Conservation (phyloP, 2,888 invertebrate genomes). For the Matsumyia berberina region DNA sequence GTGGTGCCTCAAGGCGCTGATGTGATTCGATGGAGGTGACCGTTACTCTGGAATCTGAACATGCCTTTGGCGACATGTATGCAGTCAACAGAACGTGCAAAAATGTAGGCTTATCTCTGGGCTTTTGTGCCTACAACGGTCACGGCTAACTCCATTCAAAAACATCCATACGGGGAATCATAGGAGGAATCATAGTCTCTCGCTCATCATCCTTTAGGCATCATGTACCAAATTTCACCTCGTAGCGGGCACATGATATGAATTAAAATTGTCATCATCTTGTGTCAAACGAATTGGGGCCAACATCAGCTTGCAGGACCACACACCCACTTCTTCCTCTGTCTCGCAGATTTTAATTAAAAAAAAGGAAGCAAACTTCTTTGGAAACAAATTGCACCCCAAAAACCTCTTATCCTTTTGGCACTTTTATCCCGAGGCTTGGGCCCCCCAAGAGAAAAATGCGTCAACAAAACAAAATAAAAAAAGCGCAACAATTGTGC, state of each 20-base stretch:
- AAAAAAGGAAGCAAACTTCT: conserved; percentile 12
- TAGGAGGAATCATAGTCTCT: too few relatives aligned
- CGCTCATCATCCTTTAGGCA: too few relatives aligned
- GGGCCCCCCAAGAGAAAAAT: conserved; percentile 24
- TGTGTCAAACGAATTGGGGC: background rate
- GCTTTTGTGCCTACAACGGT: too few relatives aligned
- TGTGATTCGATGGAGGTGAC: too few relatives aligned
- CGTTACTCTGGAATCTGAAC: too few relatives aligned
- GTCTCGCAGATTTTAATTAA: conserved; percentile 32
- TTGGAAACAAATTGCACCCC: conserved; percentile 41
- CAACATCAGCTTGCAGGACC: conserved; percentile 12
- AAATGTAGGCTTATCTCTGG: too few relatives aligned
- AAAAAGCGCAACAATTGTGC: conserved; percentile 68
- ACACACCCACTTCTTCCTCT: conserved; percentile 8
- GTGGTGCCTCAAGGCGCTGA: too few relatives aligned
- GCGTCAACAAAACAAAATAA: background rate
- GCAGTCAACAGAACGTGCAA: too few relatives aligned
- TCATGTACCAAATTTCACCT: background rate
- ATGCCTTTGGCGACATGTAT: too few relatives aligned
- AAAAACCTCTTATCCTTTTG: conserved; percentile 33
- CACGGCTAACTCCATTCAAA: too few relatives aligned
- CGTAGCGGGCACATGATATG: background rate
- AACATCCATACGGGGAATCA: too few relatives aligned
- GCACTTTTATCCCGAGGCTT: conserved; percentile 30
- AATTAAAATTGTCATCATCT: conserved; percentile 21